Evolutionary conservation across 2,888 invertebrate genomes (phyloP).

Genomic region (Archips xylosteana): DNA sequence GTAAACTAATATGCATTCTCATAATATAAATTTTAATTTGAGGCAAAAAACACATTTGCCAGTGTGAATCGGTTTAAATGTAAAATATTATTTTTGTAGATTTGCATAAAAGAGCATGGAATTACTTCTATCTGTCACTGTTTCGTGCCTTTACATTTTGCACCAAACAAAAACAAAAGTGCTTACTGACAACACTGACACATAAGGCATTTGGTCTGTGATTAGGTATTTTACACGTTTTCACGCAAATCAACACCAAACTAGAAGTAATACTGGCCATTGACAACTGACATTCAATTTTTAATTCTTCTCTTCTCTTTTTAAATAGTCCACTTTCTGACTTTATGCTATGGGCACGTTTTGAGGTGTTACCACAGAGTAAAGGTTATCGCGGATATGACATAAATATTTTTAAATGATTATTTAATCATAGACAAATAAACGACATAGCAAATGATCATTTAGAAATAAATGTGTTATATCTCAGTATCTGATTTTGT

Average conservation of each 20-base stretch:
- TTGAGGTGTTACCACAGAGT: neutral
- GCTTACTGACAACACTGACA: constrained; percentile 32
- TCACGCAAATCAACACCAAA: constrained; percentile 21
- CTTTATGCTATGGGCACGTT: constrained; percentile 23
- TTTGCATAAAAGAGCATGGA: constrained; percentile 77
- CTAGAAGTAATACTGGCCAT: constrained; percentile 13
- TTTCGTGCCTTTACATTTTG: constrained; percentile 31
- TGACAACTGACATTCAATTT: constrained; percentile 3
- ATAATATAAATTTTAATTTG: constrained; percentile 46
- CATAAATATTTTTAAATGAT: neutral
- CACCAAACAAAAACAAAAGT: constrained; percentile 27
- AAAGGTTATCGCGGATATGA: neutral
- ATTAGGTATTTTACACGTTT: constrained; percentile 20
- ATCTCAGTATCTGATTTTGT: neutral
- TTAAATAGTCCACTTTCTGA: constrained; percentile 19
- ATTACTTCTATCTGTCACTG: constrained; percentile 64
- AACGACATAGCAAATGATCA: neutral
- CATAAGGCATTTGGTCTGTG: constrained; percentile 19
- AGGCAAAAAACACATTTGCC: constrained; percentile 61
- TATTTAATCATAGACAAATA: neutral
- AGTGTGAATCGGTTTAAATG: constrained; percentile 82
- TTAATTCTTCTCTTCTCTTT: constrained; percentile 12
- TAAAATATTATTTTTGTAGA: constrained; percentile 68
- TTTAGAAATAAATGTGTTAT: neutral
- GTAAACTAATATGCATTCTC: constrained; percentile 69